These are phyloP conservation scores for Parnassius mnemosyne DNA, from an alignment of 2,888 invertebrate genomes.

Conservation along the genomic window DNA sequence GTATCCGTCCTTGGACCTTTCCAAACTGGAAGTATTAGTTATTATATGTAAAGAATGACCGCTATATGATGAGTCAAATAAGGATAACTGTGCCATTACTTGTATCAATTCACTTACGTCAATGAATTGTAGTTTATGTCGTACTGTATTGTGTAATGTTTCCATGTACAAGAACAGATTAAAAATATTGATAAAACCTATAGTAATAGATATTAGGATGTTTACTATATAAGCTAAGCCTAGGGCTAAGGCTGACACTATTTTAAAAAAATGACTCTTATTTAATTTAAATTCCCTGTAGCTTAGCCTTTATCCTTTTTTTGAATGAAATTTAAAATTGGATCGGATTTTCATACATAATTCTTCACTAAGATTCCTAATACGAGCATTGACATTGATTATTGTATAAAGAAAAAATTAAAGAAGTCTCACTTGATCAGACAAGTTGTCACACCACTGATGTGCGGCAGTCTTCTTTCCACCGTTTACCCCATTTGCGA, in stretches of 20 bases:
- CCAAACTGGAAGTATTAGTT: too few relatives aligned
- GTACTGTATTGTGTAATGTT: neutral
- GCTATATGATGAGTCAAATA: conserved; percentile 10
- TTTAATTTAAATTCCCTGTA: too few relatives aligned
- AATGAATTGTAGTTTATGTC: conserved; percentile 16
- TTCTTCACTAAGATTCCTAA: too few relatives aligned
- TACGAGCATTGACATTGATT: too few relatives aligned
- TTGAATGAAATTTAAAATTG: too few relatives aligned
- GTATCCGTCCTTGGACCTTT: too few relatives aligned
- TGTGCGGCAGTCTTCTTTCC: conserved; percentile 79
- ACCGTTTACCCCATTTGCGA: conserved; percentile 74
- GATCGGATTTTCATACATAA: too few relatives aligned
- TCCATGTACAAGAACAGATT: conserved; percentile 8
- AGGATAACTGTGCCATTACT: conserved; percentile 16
- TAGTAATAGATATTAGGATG: neutral
- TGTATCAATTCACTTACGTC: conserved; percentile 18
- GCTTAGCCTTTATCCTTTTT: too few relatives aligned
- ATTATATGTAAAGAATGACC: too few relatives aligned
- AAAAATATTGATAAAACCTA: conserved; percentile 2
- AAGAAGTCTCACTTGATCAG: conserved; percentile 79
- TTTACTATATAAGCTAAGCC: too few relatives aligned
- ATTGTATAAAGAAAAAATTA: neutral
- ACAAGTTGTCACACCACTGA: conserved; percentile 81
- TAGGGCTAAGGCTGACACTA: too few relatives aligned
- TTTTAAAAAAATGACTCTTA: too few relatives aligned